phyloP scores from a whole-genome alignment of 2,113 vertebrate species.

The Thermophis baileyi region DNA sequence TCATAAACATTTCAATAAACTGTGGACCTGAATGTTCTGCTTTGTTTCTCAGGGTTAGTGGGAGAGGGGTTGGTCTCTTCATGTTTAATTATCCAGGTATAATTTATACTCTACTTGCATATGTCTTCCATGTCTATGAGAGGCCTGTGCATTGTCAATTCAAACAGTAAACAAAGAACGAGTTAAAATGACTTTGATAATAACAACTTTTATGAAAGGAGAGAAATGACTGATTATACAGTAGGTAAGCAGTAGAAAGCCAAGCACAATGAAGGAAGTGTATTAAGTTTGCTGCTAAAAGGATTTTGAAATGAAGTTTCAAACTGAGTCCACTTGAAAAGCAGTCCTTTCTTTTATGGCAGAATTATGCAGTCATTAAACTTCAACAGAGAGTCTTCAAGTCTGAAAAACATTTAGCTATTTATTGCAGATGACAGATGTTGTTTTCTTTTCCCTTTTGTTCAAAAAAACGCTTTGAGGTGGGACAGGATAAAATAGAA shows the following conservation, averaged over 20 bases:
- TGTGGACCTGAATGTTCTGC: background rate
- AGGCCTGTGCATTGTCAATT: background rate
- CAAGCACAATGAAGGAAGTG: background rate
- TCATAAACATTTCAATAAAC: constrained; percentile 16
- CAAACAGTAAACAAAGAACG: constrained; percentile 14
- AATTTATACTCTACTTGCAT: background rate
- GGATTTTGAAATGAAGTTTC: background rate
- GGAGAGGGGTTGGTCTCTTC: background rate
- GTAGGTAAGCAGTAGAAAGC: background rate
- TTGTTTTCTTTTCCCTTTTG: background rate
- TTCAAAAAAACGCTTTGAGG: background rate
- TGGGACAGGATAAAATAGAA: background rate
- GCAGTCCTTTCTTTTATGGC: background rate
- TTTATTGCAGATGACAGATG: background rate
- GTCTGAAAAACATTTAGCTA: background rate
- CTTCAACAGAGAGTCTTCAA: background rate
- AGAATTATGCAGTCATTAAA: background rate
- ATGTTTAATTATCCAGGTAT: constrained; percentile 25
- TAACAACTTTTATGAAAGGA: constrained; percentile 13
- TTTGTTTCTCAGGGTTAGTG: constrained; percentile 1
- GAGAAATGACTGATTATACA: background rate
- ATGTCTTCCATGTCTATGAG: background rate
- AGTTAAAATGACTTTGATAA: background rate
- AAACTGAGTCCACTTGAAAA: background rate
- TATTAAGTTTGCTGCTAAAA: background rate